Evolutionary conservation across 2,888 invertebrate species (phyloP).

Genomic region (Zelleria hepariella): DNA sequence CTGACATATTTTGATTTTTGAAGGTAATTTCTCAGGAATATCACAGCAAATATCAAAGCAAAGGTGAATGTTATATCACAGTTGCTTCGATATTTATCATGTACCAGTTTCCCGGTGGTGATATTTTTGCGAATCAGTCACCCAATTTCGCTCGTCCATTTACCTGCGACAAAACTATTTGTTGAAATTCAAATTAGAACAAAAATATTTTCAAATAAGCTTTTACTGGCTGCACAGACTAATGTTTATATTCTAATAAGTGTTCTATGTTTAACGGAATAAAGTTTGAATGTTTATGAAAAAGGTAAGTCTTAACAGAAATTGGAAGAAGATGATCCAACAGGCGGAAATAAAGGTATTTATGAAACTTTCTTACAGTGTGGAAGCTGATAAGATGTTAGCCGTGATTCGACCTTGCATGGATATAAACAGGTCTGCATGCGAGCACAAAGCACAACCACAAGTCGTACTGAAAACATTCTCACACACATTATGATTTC

Average conservation of each 20-base stretch:
- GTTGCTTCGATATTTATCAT: too few relatives aligned
- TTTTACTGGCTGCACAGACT: slow-evolving; percentile 19
- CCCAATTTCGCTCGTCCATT: too few relatives aligned
- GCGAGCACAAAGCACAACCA: slow-evolving; percentile 46
- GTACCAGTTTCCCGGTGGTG: too few relatives aligned
- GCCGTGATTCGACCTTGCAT: slow-evolving; percentile 26
- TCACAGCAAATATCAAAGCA: too few relatives aligned
- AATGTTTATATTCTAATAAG: slow-evolving; percentile 10
- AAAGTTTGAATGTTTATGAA: neutral
- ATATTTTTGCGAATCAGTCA: too few relatives aligned
- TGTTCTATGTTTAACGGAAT: neutral
- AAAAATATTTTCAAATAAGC: neutral
- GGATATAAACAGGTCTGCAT: slow-evolving; percentile 49
- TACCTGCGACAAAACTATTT: too few relatives aligned
- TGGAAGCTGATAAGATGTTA: slow-evolving; percentile 4
- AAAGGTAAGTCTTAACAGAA: neutral
- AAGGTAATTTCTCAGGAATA: too few relatives aligned
- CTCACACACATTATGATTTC: neutral
- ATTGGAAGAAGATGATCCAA: neutral
- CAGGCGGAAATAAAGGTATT: neutral
- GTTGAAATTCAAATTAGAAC: too few relatives aligned
- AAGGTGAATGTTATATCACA: too few relatives aligned
- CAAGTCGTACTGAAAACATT: slow-evolving; percentile 8
- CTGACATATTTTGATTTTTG: too few relatives aligned
- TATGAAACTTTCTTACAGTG: neutral